Percentiles rank a stretch among this genome's conserved stretches.
Conservation (phyloP, 2,888 invertebrate genomes). For the Sturmia bella region DNA sequence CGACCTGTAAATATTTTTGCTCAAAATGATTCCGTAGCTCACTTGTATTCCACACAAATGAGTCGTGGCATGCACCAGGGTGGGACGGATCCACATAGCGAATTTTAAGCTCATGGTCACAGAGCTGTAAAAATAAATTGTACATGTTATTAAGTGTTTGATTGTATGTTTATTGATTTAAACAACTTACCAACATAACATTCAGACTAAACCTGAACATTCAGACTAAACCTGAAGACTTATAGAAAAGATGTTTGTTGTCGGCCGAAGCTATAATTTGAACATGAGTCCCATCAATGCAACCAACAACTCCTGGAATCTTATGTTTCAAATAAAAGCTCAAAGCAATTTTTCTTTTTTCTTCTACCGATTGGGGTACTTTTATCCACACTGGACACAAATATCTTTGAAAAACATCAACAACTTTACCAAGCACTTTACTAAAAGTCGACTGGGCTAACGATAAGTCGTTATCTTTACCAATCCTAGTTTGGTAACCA, state of each 20-base stretch:
- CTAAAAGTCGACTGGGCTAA: neutral
- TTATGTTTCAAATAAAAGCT: neutral
- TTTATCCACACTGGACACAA: neutral
- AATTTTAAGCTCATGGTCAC: conserved; percentile 14
- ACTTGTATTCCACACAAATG: conserved; percentile 18
- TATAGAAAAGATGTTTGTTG: neutral
- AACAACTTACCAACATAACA: conserved; percentile 1
- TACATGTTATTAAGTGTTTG: conserved; percentile 4
- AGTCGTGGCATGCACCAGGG: conserved; percentile 19
- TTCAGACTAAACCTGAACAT: neutral
- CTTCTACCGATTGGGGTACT: no score
- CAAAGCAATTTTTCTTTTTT: neutral
- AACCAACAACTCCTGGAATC: neutral
- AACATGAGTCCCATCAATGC: neutral
- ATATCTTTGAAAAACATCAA: neutral
- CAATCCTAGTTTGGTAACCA: neutral
- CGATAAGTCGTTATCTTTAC: neutral
- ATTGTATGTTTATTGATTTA: neutral
- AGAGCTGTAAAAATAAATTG: neutral
- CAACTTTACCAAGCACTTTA: neutral
- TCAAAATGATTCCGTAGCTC: conserved; percentile 8
- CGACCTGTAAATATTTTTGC: neutral
- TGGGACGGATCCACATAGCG: conserved; percentile 6
- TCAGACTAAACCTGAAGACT: neutral
- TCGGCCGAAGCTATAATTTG: neutral